Evolutionary conservation across 2,797 vertebrate species (phyloP).

Genomic region (Urocyon cinereoargenteus): DNA sequence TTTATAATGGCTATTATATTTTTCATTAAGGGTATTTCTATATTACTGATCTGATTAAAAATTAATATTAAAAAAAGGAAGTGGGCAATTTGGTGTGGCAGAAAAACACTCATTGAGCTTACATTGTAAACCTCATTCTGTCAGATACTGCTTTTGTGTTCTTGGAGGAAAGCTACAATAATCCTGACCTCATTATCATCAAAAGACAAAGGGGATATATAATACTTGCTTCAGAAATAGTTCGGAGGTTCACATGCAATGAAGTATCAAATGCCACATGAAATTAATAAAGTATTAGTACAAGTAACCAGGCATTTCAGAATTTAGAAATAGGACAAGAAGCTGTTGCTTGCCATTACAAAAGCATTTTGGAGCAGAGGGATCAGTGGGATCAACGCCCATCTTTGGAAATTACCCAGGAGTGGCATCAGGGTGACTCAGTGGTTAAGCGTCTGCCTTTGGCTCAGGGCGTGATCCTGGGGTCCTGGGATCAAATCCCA

Average conservation of each 20-base stretch:
- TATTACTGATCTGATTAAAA: constrained; percentile 51
- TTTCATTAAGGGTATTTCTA: neutral
- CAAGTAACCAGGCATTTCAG: neutral
- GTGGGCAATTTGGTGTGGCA: neutral
- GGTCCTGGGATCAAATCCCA: too few relatives aligned
- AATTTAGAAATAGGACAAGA: constrained; percentile 15
- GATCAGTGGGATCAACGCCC: neutral
- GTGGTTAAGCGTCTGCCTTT: too few relatives aligned
- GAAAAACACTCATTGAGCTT: neutral
- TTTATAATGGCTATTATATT: neutral
- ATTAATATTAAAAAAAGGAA: constrained; percentile 39
- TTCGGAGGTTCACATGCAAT: neutral
- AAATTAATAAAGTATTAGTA: neutral
- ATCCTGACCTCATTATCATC: neutral
- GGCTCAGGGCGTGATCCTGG: too few relatives aligned
- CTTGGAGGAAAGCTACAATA: neutral
- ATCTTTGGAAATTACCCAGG: neutral
- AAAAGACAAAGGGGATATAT: neutral
- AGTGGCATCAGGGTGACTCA: too few relatives aligned
- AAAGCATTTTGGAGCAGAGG: neutral
- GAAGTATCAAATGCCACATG: neutral
- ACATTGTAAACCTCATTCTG: neutral
- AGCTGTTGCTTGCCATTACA: neutral
- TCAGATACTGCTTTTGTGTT: neutral
- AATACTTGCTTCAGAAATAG: neutral